Base-by-base conservation (phyloP, 1,140 invertebrate species). In the Gryon sp. region DNA sequence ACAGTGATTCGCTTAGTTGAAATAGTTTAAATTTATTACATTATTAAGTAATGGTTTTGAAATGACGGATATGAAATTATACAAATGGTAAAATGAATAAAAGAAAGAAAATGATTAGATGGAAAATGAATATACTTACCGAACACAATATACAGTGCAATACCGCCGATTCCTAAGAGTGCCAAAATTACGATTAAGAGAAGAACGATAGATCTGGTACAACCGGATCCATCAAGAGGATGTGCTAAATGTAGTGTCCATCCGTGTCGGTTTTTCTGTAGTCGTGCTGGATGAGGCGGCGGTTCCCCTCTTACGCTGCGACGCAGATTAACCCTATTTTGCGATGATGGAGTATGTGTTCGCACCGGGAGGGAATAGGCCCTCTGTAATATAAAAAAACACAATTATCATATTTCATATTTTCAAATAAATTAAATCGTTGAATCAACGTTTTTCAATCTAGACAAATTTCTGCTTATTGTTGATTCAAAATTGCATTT, bases 281-380 rank as follows among this genome's bases (percentile, higher is more conserved):
- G 78, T 28, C 81, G 70, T 0, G 86, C 86, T 22, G 86, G 86
- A 80, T 86, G 84, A 18, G 86, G 86, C 26, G 87, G 82, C 22
- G 87, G 85, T 59, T 88, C 87, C 32, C 84, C 85, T 53, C 86
- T 77, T 12, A 86, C 85, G 59, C 87, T 87, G 46, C 86, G 80
- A 20, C 87, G 82, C 9, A 87, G 66, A 76, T 88, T 87, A 26
- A 83, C 82, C 19, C 85, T 84, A 79, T 88, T 88, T 59, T 88
- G 84, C 20, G 86, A 87, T 34, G 83, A 83, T 66, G 86, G 86
- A 11, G 83, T 87, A 16, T 86, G 84, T 36, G 81, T 82, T 65
- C 85, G 82, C 45, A 81, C 73, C 22, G 86, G 84, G 26, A 87
- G 72, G 65, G 87, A 87, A 75, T 87, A 87, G 4, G 85, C 84